Percentiles rank a stretch among this genome's conserved stretches.
Conservation (phyloP, 1,140 invertebrate genomes). For the Camponotus floridanus region DNA sequence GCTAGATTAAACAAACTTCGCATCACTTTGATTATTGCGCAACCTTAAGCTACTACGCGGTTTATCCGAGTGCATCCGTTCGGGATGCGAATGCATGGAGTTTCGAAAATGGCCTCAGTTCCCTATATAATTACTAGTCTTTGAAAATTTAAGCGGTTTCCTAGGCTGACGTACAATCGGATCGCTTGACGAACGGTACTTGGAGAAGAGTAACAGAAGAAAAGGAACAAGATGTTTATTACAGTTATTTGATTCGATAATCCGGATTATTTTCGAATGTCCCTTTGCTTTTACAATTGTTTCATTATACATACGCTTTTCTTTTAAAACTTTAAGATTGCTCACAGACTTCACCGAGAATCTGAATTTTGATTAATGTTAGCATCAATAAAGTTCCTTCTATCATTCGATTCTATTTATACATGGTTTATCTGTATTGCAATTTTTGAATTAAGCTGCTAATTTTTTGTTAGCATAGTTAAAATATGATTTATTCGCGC, state of each 20-base stretch:
- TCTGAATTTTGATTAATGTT: not conserved
- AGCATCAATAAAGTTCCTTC: not conserved
- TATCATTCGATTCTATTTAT: too few species aligned
- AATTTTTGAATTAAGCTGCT: slow-evolving; percentile 3
- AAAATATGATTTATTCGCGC: not conserved
- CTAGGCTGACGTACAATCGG: not conserved
- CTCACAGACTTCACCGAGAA: not conserved
- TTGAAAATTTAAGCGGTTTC: slow-evolving; percentile 43
- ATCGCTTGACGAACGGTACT: slow-evolving; percentile 39
- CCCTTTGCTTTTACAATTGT: not conserved
- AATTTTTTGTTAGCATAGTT: slow-evolving; percentile 10
- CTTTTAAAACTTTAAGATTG: not conserved
- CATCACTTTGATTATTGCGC: not conserved
- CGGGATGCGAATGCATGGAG: not conserved
- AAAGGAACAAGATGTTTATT: slow-evolving; percentile 15
- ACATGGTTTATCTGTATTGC: not conserved
- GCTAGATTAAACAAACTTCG: slow-evolving; percentile 36
- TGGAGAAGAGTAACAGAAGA: not conserved
- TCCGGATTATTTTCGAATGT: slow-evolving; percentile 24
- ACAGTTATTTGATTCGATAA: slow-evolving; percentile 30
- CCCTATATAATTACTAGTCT: slow-evolving; percentile 49
- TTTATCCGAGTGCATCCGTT: slow-evolving; percentile 37
- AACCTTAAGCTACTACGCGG: slow-evolving; percentile 17
- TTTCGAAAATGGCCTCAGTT: slow-evolving; percentile 12
- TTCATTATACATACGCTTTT: too few species aligned